These are phyloP conservation scores for Yponomeuta evonymella DNA, from an alignment of 2,888 invertebrate species.

Conservation along the genomic window DNA sequence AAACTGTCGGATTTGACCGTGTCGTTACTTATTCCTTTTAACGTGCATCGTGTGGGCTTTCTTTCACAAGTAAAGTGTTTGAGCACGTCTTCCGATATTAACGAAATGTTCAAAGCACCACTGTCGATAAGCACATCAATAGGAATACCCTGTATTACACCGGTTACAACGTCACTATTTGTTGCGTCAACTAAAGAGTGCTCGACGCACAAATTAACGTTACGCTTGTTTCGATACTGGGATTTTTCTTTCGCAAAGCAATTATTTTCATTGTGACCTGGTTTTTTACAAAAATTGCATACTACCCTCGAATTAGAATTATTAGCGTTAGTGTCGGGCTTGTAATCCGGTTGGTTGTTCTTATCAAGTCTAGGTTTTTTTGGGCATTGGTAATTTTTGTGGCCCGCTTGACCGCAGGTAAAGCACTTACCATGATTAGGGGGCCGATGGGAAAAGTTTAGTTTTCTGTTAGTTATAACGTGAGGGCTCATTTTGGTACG, in stretches of 20 bases:
- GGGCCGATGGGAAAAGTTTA: not conserved
- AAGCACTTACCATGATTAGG: not conserved
- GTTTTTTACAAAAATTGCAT: conserved; percentile 8
- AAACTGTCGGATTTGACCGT: no score
- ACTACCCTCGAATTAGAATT: not conserved
- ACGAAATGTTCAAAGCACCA: no score
- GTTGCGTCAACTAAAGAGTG: not conserved
- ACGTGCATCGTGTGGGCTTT: no score
- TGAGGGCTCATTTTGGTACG: not conserved
- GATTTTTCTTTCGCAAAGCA: not conserved
- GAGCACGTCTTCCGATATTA: no score
- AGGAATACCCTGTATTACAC: no score
- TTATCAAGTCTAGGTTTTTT: no score
- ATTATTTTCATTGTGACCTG: not conserved
- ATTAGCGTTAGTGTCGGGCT: no score
- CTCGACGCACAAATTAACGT: conserved; percentile 8
- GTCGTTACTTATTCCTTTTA: no score
- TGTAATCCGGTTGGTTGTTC: no score
- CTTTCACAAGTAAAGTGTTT: no score
- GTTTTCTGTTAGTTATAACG: not conserved
- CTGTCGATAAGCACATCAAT: no score
- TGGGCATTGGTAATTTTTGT: not conserved
- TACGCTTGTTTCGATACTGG: not conserved
- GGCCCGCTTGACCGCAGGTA: not conserved
- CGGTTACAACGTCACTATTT: no score